A percentile compares a stretch with the other conserved stretches of the same genome.
phyloP scores from a whole-genome alignment of 1,140 invertebrate genomes.

The Potamilus streckersoni region DNA sequence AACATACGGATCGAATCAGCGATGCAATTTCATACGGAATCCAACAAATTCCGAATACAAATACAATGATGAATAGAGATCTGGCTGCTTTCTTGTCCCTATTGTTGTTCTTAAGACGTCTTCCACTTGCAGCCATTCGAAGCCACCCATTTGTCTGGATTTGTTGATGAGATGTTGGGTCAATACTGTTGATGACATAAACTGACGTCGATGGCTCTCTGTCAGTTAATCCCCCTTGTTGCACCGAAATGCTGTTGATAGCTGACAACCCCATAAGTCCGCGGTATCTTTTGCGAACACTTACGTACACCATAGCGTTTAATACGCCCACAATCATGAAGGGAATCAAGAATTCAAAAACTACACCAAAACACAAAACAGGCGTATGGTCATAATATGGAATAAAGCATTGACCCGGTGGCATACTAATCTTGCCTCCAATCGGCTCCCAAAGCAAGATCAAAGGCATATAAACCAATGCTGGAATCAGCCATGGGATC shows the following conservation, averaged over 20 bases:
- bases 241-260: neutral
- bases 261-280: neutral
- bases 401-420: conserved; percentile 39
- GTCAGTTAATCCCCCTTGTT: neutral
- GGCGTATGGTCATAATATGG: conserved; percentile 42
- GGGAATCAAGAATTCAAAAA: conserved; percentile 50
- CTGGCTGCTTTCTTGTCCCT: conserved; percentile 31
- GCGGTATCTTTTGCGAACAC: conserved; percentile 34
- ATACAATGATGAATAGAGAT: conserved; percentile 27
- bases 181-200: neutral
- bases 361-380: conserved; percentile 32
- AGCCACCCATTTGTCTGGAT: neutral
- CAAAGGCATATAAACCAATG: conserved; percentile 38
- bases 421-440: conserved; percentile 26
- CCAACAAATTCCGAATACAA: conserved; percentile 26
- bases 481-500: conserved; percentile 40
- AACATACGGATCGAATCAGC: conserved; percentile 25
- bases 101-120: neutral
- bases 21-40: conserved; percentile 37
- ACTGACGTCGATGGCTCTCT: neutral
- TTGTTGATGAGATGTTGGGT: neutral
- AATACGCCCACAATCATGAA: conserved; percentile 34
- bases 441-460: conserved; percentile 47
- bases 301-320: conserved; percentile 43
- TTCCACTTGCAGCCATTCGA: neutral